These are phyloP conservation scores for Elysia chlorotica DNA, from an alignment of 1,140 invertebrate species.

Conservation along the genomic window DNA sequence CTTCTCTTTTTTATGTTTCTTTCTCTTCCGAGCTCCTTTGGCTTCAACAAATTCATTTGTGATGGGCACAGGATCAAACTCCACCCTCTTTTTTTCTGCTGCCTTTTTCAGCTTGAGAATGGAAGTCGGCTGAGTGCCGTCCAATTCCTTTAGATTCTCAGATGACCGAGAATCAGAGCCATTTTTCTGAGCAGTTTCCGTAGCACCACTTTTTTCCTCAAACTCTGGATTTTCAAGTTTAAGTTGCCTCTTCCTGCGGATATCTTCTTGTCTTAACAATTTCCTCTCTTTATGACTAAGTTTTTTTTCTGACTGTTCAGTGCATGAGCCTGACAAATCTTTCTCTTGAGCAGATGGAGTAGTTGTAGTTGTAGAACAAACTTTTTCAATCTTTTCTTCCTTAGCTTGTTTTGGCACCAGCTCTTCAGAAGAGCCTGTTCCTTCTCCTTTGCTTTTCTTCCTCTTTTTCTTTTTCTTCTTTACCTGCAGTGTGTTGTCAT, in stretches of 20 bases:
- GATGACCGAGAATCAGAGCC: too few species aligned
- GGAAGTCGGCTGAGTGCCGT: slow-evolving; percentile 7
- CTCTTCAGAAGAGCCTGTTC: too few species aligned
- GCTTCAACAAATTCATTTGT: slow-evolving; percentile 19
- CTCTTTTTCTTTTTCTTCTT: background rate
- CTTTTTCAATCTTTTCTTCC: too few species aligned
- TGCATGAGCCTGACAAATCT: too few species aligned
- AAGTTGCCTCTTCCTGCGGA: slow-evolving; percentile 15
- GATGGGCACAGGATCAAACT: slow-evolving; percentile 16
- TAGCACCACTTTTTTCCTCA: too few species aligned
- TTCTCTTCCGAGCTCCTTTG: slow-evolving; percentile 14
- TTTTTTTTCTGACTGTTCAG: background rate
- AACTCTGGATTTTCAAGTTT: background rate
- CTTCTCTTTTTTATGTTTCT: slow-evolving; percentile 17
- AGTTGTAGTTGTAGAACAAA: too few species aligned
- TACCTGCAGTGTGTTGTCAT: too few species aligned
- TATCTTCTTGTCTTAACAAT: slow-evolving; percentile 16
- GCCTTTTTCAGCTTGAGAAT: slow-evolving; percentile 15
- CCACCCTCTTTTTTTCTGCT: slow-evolving; percentile 12
- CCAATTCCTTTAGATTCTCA: too few species aligned
- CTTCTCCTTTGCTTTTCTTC: slow-evolving; percentile 3
- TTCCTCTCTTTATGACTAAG: slow-evolving; percentile 18
- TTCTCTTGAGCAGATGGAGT: too few species aligned
- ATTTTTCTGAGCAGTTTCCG: too few species aligned
- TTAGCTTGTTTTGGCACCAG: too few species aligned